Evolutionary conservation across 2,113 vertebrate genomes (phyloP).

Genomic region (Cryptotis parvus): DNA sequence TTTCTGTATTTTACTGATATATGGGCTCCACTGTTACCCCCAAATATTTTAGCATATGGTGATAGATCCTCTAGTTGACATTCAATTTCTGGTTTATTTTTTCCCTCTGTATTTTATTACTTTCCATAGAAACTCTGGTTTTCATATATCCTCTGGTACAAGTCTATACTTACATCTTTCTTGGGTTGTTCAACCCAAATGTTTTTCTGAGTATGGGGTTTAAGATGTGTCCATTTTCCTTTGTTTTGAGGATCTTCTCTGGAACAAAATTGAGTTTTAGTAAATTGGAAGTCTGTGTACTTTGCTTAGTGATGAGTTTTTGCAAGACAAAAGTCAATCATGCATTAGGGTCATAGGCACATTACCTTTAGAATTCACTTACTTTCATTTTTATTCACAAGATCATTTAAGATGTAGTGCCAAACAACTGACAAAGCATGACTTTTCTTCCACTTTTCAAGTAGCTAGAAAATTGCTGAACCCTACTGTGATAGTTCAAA

Average conservation of each 20-base stretch:
- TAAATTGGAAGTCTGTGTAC: neutral
- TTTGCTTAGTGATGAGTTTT: neutral
- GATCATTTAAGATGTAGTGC: neutral
- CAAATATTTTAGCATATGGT: neutral
- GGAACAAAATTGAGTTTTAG: neutral
- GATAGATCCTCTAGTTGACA: neutral
- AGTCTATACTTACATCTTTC: neutral
- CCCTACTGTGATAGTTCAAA: neutral
- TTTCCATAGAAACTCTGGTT: neutral
- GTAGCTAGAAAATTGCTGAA: conserved; percentile 30
- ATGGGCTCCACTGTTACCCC: neutral
- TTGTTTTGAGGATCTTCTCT: neutral
- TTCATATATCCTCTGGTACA: neutral
- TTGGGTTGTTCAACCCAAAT: neutral
- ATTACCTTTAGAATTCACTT: conserved; percentile 38
- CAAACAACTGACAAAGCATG: conserved; percentile 8
- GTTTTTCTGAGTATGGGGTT: neutral
- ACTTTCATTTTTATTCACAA: conserved; percentile 38
- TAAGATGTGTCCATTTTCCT: neutral
- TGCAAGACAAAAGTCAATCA: neutral
- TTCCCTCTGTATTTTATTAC: neutral
- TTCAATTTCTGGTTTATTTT: neutral
- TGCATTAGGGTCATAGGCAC: neutral
- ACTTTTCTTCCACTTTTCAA: conserved; percentile 49
- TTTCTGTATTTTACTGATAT: neutral